Percentiles rank a stretch among this genome's conserved stretches.
These are phyloP conservation scores for Mormyrops attenuatus DNA, from an alignment of 2,797 vertebrate genomes.

Conservation along the genomic window DNA sequence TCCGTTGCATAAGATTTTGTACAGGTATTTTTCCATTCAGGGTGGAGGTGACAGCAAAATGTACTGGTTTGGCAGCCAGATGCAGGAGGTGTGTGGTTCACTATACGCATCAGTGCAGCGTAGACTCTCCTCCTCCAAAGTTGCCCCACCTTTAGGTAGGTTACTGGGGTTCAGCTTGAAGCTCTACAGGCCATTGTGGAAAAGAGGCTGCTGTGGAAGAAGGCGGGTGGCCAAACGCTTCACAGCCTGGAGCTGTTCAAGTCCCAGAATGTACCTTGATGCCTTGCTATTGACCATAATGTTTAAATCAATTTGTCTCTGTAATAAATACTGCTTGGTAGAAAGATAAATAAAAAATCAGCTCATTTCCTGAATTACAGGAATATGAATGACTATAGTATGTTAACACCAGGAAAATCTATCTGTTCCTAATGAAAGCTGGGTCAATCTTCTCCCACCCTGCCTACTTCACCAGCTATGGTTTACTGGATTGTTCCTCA, in stretches of 20 bases:
- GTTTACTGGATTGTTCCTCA: background rate
- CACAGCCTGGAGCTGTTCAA: background rate
- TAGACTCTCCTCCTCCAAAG: background rate
- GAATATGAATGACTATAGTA: background rate
- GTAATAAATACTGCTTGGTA: background rate
- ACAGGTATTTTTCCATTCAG: background rate
- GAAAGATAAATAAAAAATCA: background rate
- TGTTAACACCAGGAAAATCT: background rate
- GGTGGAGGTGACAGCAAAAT: background rate
- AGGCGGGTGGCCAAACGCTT: background rate
- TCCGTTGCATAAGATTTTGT: background rate
- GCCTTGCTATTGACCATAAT: background rate
- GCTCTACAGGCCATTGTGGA: background rate
- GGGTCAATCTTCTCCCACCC: background rate
- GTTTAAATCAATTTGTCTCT: background rate
- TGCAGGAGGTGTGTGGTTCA: background rate
- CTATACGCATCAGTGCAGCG: background rate
- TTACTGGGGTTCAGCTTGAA: background rate
- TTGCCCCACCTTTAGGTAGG: background rate
- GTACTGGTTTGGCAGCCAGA: background rate
- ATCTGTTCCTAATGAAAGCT: background rate
- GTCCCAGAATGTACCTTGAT: background rate
- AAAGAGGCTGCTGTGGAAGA: background rate
- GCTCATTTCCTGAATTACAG: background rate
- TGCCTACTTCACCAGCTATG: background rate